Base-by-base conservation (phyloP, 2,888 invertebrate species). In the Cremastobaeus sp. region DNA sequence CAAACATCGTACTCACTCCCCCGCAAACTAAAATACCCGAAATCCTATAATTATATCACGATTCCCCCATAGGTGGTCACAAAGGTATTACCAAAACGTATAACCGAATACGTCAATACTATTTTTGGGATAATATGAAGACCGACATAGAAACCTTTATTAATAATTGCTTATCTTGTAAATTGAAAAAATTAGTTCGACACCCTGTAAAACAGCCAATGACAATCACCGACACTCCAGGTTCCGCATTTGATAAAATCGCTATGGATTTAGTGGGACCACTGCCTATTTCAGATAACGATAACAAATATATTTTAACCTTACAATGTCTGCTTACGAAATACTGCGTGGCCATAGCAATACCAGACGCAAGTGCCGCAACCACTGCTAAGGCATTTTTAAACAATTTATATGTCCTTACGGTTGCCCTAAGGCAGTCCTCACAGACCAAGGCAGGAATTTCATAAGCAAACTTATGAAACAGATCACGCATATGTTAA, bases 401-500 rank as follows among this genome's bases (percentile, higher is more conserved):
- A 17, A 41, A 41, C 4, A 4, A 2, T 41, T 41, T 20, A 41
- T 41, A 3, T 17, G 18, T 11, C 6, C n/a, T 9, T 41, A 41
- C n/a, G 34, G 34, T n/a, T 3, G 9, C n/a, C 34, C 34, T 6
- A 32, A 32, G 11, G 34, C n/a, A 3, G n/a, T 32, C 3, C 11
- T 32, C 9, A 32, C 34, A 6, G 34, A 32, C 11, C 34, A 32
- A 11, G 34, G 34, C n/a, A 52, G n/a, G 3, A 32, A 52, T 35
- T 55, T 55, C 2, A 8, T 41, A 17, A 30, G n/a, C 2, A 34
- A 41, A 12, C 11, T 41, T 6, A 32, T 55, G 12, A 41, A 41
- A 17, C 4, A 32, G 11, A 8, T 55, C 2, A 17, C 41, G 1
- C 41, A 55, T 11, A 15, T 30, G 5, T 30, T 55, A 11, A 28